Evolutionary conservation across 2,888 invertebrate species (phyloP).

Genomic region (Deroplatys truncata): DNA sequence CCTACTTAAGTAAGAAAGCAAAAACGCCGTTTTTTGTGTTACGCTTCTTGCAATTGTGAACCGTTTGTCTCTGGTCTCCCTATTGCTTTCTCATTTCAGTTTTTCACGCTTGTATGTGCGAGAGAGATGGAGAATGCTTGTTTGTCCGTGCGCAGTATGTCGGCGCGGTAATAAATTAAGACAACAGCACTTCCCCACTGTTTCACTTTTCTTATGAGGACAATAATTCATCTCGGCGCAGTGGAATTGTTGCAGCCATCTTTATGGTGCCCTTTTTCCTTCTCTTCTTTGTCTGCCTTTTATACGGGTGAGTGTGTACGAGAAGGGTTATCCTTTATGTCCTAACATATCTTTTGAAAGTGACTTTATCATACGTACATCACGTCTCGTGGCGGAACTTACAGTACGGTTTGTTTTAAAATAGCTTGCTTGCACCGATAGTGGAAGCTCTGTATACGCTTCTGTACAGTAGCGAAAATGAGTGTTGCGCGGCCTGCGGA

Average conservation of each 20-base stretch:
- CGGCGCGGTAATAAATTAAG: slow-evolving; percentile 10
- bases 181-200: not conserved
- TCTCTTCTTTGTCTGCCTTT: not conserved
- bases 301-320: not conserved
- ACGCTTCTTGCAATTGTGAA: not conserved
- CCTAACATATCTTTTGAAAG: not conserved
- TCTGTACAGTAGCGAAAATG: too few species aligned
- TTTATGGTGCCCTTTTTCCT: not conserved
- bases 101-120: not conserved
- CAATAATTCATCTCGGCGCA: not conserved
- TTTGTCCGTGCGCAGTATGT: not conserved
- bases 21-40: too few species aligned
- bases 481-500: too few species aligned
- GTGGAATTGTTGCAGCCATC: slow-evolving; percentile 5
- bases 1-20: too few species aligned
- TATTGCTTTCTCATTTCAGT: not conserved
- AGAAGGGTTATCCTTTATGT: not conserved
- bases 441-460: too few species aligned
- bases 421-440: too few species aligned
- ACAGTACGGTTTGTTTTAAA: not conserved
- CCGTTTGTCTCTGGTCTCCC: not conserved
- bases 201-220: slow-evolving; percentile 4
- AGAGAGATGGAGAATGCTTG: not conserved
- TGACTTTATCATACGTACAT: not conserved
- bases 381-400: not conserved